phyloP scores from a whole-genome alignment of 2,888 invertebrate species.

The Stomorhina lunata region DNA sequence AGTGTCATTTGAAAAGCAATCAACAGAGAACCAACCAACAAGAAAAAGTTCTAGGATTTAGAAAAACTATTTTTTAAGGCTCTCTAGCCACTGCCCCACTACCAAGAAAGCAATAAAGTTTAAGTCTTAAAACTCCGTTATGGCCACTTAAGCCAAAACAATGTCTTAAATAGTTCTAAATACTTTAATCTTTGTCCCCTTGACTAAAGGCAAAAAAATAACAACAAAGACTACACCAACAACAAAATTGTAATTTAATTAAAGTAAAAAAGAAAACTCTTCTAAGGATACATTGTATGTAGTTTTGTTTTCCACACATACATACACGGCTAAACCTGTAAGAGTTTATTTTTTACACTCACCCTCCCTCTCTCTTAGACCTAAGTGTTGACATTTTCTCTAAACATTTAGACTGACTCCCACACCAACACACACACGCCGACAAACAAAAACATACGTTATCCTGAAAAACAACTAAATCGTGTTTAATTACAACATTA shows the following conservation, averaged over 20 bases:
- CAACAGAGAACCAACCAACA: background rate
- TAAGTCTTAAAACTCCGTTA: constrained; percentile 26
- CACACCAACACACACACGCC: too few relatives aligned
- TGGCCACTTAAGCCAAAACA: constrained; percentile 51
- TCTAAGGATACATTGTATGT: too few relatives aligned
- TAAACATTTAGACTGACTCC: too few relatives aligned
- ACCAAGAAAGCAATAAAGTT: background rate
- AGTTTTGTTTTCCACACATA: too few relatives aligned
- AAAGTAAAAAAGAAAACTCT: constrained; percentile 43
- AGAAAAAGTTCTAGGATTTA: background rate
- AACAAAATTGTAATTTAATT: constrained; percentile 38
- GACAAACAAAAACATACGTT: too few relatives aligned
- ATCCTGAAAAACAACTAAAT: too few relatives aligned
- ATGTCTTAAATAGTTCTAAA: constrained; percentile 48
- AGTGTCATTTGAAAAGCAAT: background rate
- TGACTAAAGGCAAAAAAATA: constrained; percentile 2
- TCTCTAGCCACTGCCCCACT: background rate
- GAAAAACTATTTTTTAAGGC: background rate
- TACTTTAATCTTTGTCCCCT: constrained; percentile 46
- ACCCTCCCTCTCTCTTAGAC: too few relatives aligned
- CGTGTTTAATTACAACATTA: too few relatives aligned
- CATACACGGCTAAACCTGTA: too few relatives aligned
- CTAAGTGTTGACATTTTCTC: too few relatives aligned
- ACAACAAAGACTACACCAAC: background rate
- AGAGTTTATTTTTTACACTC: too few relatives aligned